A percentile compares a stretch with the other conserved stretches of the same genome.
These are phyloP conservation scores for Ictalurus punctatus DNA, from an alignment of 2,113 vertebrate species.

Conservation along the genomic window DNA sequence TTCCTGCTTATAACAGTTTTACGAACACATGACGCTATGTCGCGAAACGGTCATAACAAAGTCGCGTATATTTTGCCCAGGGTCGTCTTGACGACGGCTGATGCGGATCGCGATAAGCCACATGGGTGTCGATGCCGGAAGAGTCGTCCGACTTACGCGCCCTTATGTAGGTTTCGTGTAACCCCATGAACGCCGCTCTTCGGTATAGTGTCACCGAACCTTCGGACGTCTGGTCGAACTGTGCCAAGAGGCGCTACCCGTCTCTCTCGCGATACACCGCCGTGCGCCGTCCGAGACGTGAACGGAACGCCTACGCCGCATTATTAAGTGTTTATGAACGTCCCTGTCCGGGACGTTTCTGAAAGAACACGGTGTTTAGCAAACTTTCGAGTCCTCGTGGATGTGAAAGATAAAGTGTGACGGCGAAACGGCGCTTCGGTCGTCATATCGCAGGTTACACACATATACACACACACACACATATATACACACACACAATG, in stretches of 20 bases:
- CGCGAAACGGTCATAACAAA: background rate
- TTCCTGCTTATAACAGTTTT: background rate
- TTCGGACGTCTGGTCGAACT: background rate
- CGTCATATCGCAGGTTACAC: background rate
- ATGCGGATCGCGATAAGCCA: background rate
- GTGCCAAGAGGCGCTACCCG: too few species aligned
- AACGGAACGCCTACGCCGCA: background rate
- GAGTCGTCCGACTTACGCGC: background rate
- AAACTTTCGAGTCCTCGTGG: background rate
- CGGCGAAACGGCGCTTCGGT: background rate
- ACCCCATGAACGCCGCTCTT: background rate
- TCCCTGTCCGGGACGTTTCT: background rate
- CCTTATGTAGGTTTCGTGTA: background rate
- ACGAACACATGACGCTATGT: background rate
- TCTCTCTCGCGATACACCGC: background rate
- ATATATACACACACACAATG: background rate
- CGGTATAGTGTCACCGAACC: background rate
- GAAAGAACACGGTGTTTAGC: background rate
- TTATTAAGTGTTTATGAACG: conserved; percentile 12
- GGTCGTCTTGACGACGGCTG: background rate
- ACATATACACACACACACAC: conserved; percentile 3
- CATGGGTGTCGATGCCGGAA: background rate
- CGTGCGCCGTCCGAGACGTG: background rate
- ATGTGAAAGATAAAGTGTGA: conserved; percentile 12
- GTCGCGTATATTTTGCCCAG: background rate